Evolutionary conservation across 2,797 vertebrate species (phyloP).

Genomic region (Masticophis lateralis): DNA sequence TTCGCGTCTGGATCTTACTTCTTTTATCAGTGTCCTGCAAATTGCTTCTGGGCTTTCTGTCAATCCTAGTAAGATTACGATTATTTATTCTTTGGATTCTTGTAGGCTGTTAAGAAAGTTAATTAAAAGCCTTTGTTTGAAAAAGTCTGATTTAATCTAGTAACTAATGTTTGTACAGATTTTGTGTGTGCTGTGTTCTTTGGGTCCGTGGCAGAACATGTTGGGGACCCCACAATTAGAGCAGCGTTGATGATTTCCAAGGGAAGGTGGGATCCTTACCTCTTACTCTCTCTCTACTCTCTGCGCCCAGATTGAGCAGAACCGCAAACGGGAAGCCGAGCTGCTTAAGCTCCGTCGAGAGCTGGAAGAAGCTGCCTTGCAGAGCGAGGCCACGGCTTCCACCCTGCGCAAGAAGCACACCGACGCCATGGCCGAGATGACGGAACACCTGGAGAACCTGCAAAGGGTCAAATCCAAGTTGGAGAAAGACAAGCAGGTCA

Average conservation of each 20-base stretch:
- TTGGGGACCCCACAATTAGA: neutral
- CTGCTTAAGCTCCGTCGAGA: slow-evolving; percentile 71
- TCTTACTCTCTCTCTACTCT: neutral
- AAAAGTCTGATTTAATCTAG: no score
- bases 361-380: slow-evolving; percentile 70
- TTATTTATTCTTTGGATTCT: no score
- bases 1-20: no score
- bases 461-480: slow-evolving; percentile 78
- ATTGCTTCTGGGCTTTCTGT: no score
- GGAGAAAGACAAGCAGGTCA: slow-evolving; percentile 74
- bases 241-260: neutral
- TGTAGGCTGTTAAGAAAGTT: no score
- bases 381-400: slow-evolving; percentile 64
- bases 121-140: no score
- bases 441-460: slow-evolving; percentile 75
- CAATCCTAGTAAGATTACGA: no score
- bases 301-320: slow-evolving; percentile 69
- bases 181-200: no score
- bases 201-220: no score
- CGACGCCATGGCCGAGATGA: slow-evolving; percentile 64
- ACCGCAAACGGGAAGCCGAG: slow-evolving; percentile 68
- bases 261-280: no score
- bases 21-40: no score
- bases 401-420: slow-evolving; percentile 68
- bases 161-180: no score